Conservation (phyloP, 1,140 invertebrate species). For the Dendrolimus kikuchii region DNA sequence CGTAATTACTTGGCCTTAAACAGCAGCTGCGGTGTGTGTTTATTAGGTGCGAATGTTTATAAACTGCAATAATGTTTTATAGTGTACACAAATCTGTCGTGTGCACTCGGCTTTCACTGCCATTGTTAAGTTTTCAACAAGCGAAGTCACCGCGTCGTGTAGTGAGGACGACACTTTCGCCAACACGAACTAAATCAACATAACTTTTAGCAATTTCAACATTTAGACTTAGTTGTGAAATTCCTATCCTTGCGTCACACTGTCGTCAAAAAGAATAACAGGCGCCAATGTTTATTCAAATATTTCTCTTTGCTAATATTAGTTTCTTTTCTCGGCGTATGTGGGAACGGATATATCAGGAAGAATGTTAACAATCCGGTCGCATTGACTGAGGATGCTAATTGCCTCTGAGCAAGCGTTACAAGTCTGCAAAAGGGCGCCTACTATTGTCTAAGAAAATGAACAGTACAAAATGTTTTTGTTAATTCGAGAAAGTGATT, state of each 20-base stretch:
- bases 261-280: constrained; percentile 10
- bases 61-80: constrained; percentile 10
- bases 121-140: constrained; percentile 12
- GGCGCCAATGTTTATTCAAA: constrained; percentile 22
- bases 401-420: constrained; percentile 39
- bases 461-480: no score
- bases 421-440: constrained; percentile 24
- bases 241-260: constrained; percentile 25
- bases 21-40: background rate
- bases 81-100: constrained; percentile 11
- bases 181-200: background rate
- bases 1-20: no score
- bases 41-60: constrained; percentile 12
- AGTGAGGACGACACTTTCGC: constrained; percentile 15
- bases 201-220: constrained; percentile 4
- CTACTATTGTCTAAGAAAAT: constrained; percentile 14
- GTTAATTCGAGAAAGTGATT: no score
- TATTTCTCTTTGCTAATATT: constrained; percentile 24
- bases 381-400: constrained; percentile 38
- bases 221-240: constrained; percentile 16
- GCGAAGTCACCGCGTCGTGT: constrained; percentile 1
- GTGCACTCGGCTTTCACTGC: constrained; percentile 19
- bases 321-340: constrained; percentile 30
- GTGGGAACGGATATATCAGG: constrained; percentile 35
- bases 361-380: constrained; percentile 50